phyloP scores from a whole-genome alignment of 1,140 invertebrate genomes.

The Doryteuthis pealeii region DNA sequence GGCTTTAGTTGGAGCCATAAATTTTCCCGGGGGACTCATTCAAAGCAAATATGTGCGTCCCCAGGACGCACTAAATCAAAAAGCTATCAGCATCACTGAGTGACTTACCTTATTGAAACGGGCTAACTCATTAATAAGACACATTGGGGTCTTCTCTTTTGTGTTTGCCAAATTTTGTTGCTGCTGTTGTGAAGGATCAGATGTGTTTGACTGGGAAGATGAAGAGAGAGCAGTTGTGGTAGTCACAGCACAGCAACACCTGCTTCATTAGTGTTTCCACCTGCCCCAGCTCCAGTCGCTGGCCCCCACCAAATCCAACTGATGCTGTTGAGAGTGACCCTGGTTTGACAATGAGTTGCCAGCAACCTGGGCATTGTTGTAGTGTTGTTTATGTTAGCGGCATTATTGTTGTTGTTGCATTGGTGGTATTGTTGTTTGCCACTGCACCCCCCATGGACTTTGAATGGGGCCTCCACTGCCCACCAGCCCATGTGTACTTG shows the following conservation, averaged over 20 bases:
- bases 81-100: too few species aligned
- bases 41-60: too few species aligned
- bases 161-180: slow-evolving; percentile 57
- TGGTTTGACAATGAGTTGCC: slow-evolving; percentile 18
- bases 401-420: background rate
- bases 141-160: slow-evolving; percentile 96
- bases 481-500: background rate
- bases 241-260: slow-evolving; percentile 9
- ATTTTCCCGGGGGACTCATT: too few species aligned
- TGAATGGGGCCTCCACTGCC: background rate
- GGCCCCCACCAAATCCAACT: slow-evolving; percentile 9
- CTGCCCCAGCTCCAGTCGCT: background rate
- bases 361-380: slow-evolving; percentile 9
- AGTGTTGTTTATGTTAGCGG: too few species aligned
- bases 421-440: background rate
- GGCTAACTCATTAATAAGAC: slow-evolving; percentile 95
- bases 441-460: background rate
- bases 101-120: slow-evolving; percentile 89
- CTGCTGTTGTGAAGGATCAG: background rate
- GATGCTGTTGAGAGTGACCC: slow-evolving; percentile 20
- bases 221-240: slow-evolving; percentile 2
- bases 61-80: too few species aligned
- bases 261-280: slow-evolving; percentile 17
- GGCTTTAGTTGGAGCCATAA: too few species aligned
- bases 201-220: background rate